Base-by-base conservation (phyloP, 2,113 vertebrate genomes). In the Micronycteris hirsuta region DNA sequence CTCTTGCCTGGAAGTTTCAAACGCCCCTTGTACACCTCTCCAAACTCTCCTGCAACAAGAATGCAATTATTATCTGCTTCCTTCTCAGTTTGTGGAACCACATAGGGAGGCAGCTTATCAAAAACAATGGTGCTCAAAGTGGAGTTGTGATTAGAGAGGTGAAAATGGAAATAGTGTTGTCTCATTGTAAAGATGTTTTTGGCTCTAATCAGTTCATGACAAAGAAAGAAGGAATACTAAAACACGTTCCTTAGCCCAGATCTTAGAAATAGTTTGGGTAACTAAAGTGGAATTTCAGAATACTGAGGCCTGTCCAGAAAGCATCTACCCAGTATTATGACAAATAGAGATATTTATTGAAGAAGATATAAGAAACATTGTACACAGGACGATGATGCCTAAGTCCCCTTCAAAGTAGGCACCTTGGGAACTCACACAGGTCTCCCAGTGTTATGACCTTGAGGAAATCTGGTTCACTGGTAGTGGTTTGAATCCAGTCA, bases 11-110 rank as follows among this genome's bases (percentile, higher is more conserved):
- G 99, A 43, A 99, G 97, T 97, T 99, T 99, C 97, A 99, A 98
- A 43, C 99, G 99, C 15, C 99, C 99, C 94, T 99, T 99, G 95
- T 99, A 99, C 31, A 99, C 99, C 97, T 99, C 99, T 61, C 99
- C 99, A 96, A 99, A 99, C 97, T 99, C 99, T 86, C 99, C 99
- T 99, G 98, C 4, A 68, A 98, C 83, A 87, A 96, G 56, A 93
- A 49, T 13, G 56, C 43, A 93, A 58, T 92, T 68, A 91, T 67
- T 68, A 67, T 11, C 33, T 12, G 61, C 45, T 41, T 82, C 78
- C 68, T 86, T 91, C 47, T 83, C 74, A 41, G 45, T 45, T 38
- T 93, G 73, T 49, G 38, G 74, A 70, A 61, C 61, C 47, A 20
- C 28, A 63, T 77, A 74, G n/a, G 56, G 77, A 77, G 19, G 33